These are phyloP conservation scores for Syngnathus scovelli DNA, from an alignment of 2,113 vertebrate species.

Conservation along the genomic window DNA sequence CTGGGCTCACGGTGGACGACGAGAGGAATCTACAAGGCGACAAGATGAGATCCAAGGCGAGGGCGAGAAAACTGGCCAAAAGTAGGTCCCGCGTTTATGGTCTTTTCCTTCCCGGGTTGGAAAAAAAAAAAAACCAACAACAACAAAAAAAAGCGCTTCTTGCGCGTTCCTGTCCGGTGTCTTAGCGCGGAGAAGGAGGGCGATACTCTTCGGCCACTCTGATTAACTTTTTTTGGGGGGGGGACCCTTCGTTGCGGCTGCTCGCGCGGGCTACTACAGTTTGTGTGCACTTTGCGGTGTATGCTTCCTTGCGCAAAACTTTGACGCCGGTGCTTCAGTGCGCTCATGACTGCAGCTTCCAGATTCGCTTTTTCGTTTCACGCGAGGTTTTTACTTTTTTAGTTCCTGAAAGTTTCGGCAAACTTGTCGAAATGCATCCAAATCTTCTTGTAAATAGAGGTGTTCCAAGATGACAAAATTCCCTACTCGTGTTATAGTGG, in stretches of 20 bases:
- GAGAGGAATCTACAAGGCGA: slow-evolving; percentile 92
- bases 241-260: slow-evolving; percentile 37
- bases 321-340: slow-evolving; percentile 45
- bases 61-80: slow-evolving; percentile 99
- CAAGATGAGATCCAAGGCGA: slow-evolving; percentile 99
- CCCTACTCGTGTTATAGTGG: slow-evolving; percentile 89
- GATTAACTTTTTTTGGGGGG: slow-evolving; percentile 40
- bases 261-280: neutral
- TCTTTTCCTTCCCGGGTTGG: slow-evolving; percentile 13
- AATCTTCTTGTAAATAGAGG: slow-evolving; percentile 68
- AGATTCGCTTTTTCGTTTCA: slow-evolving; percentile 21
- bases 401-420: slow-evolving; percentile 73
- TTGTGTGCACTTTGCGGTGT: slow-evolving; percentile 39
- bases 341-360: neutral
- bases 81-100: slow-evolving; percentile 77
- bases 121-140: neutral
- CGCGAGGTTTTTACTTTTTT: slow-evolving; percentile 26
- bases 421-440: slow-evolving; percentile 82
- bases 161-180: slow-evolving; percentile 64
- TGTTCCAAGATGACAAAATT: slow-evolving; percentile 82
- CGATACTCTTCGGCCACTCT: slow-evolving; percentile 57
- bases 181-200: slow-evolving; percentile 51
- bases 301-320: slow-evolving; percentile 22
- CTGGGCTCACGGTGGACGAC: slow-evolving; percentile 97
- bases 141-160: neutral